Evolutionary conservation across 2,113 vertebrate species (phyloP).

Genomic region (Halcyon malimbica): DNA sequence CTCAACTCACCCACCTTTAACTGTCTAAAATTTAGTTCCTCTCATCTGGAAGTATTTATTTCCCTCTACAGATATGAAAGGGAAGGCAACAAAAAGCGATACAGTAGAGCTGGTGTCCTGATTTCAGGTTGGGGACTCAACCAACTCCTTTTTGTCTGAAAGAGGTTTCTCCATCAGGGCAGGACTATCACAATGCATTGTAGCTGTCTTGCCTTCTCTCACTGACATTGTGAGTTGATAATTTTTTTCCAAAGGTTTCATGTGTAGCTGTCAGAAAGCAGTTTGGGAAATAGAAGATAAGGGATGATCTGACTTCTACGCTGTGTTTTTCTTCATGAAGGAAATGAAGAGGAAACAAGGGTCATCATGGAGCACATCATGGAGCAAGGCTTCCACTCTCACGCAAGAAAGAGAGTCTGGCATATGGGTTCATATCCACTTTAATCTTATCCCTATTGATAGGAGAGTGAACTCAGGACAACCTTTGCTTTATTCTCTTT

Average conservation of each 20-base stretch:
- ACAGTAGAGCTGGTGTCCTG: not conserved
- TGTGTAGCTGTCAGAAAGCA: not conserved
- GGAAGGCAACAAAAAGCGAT: not conserved
- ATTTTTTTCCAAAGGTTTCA: not conserved
- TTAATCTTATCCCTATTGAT: not conserved
- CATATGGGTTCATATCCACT: not conserved
- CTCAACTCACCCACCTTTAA: not conserved
- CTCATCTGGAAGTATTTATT: not conserved
- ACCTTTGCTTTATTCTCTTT: not conserved
- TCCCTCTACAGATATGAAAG: not conserved
- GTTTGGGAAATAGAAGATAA: not conserved
- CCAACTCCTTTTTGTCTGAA: not conserved
- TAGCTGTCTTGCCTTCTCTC: not conserved
- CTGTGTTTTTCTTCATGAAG: not conserved
- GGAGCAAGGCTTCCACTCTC: not conserved
- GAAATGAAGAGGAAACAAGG: accelerated
- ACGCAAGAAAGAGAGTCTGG: not conserved
- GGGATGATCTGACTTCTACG: not conserved
- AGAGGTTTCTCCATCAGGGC: not conserved
- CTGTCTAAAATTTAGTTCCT: not conserved
- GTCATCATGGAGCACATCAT: not conserved
- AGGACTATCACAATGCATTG: not conserved
- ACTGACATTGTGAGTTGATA: not conserved
- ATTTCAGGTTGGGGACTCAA: not conserved
- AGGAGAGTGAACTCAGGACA: not conserved